phyloP scores from a whole-genome alignment of 2,113 vertebrate species.

The Urocitellus parryii region DNA sequence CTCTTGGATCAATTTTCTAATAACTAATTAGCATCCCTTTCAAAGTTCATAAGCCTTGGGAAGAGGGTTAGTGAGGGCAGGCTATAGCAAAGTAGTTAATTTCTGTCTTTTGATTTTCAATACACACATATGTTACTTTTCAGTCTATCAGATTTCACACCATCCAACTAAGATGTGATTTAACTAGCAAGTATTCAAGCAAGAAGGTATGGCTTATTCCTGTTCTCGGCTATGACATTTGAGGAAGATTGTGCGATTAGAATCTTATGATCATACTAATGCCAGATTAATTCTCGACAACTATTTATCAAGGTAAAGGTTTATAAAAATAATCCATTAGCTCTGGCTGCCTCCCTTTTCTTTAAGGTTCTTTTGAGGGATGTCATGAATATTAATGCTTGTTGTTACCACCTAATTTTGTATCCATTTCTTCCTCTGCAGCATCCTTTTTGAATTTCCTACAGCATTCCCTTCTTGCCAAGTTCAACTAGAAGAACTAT shows the following conservation, averaged over 20 bases:
- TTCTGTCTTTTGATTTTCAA: slow-evolving; percentile 58
- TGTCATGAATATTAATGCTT: slow-evolving; percentile 43
- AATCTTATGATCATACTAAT: background rate
- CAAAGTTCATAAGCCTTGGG: background rate
- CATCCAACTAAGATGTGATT: slow-evolving; percentile 49
- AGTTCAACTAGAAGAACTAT: slow-evolving; percentile 43
- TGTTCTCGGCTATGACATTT: slow-evolving; percentile 49
- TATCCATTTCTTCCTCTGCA: background rate
- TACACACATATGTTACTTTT: slow-evolving; percentile 62
- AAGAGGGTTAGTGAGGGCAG: background rate
- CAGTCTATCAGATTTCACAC: slow-evolving; percentile 18
- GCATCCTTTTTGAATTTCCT: slow-evolving; percentile 40
- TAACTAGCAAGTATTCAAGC: slow-evolving; percentile 54
- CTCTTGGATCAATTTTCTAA: slow-evolving; percentile 9
- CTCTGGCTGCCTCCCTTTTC: slow-evolving; percentile 36
- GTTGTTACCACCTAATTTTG: slow-evolving; percentile 29
- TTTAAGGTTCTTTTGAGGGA: slow-evolving; percentile 17
- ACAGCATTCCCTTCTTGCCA: background rate
- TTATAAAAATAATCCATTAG: slow-evolving; percentile 47
- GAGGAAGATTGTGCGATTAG: slow-evolving; percentile 28
- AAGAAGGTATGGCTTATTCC: background rate
- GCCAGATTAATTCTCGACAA: slow-evolving; percentile 39
- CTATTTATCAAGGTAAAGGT: slow-evolving; percentile 45
- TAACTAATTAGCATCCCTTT: background rate
- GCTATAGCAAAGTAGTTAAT: background rate